Percentiles rank a stretch among this genome's conserved stretches.
Evolutionary conservation across 2,888 invertebrate species (phyloP).

Genomic region (Ptilodon capucinus): DNA sequence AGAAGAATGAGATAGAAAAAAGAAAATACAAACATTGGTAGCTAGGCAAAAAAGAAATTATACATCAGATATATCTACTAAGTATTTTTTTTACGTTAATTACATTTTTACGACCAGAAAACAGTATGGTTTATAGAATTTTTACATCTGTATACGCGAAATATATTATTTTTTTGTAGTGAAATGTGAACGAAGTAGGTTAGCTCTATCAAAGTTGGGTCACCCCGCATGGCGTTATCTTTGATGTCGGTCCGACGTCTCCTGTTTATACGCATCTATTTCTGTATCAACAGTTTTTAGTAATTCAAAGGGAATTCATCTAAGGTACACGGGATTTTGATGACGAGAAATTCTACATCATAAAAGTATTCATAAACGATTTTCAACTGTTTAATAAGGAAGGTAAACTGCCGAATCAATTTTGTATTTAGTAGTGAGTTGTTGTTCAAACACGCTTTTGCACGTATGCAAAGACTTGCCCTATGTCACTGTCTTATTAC

Average conservation of each 20-base stretch:
- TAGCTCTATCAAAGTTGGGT: constrained; percentile 35
- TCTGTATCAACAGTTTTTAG: constrained; percentile 19
- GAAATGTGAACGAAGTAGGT: constrained; percentile 34
- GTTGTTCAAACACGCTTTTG: too few species aligned
- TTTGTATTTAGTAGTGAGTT: too few species aligned
- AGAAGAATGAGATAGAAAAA: neutral
- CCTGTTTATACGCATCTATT: constrained; percentile 28
- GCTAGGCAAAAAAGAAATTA: neutral
- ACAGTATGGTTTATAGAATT: neutral
- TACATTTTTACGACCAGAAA: neutral
- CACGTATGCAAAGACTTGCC: too few species aligned
- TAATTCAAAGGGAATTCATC: constrained; percentile 1
- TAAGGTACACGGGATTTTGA: neutral
- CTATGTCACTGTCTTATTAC: too few species aligned
- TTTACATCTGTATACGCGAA: constrained; percentile 2
- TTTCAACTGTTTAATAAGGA: too few species aligned
- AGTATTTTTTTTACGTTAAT: neutral
- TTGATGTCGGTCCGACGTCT: constrained; percentile 40
- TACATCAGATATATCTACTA: neutral
- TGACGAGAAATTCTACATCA: too few species aligned
- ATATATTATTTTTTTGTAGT: constrained; percentile 22
- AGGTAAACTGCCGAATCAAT: too few species aligned
- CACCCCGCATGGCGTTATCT: constrained; percentile 33
- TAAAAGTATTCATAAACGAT: too few species aligned
- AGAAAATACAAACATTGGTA: neutral